Base-by-base conservation (phyloP, 30 jellyfish, hydroid and myxozoan species). In the Morbakka virulenta region DNA sequence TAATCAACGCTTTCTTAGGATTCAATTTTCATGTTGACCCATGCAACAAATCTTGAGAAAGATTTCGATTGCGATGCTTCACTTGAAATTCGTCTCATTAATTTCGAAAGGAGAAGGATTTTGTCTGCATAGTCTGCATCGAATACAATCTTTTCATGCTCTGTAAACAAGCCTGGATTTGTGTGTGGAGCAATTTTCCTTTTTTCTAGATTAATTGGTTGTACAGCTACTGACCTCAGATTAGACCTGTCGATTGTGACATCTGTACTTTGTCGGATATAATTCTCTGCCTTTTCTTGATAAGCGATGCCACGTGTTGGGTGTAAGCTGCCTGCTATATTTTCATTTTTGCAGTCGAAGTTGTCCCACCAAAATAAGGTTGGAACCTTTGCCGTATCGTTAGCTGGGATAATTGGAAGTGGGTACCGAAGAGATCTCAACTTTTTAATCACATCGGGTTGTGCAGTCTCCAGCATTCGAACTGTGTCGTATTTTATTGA, bases 231-330 rank as follows among this genome's bases (percentile, higher is more conserved):
- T n/a, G n/a, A n/a, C n/a, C n/a, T n/a, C n/a, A n/a, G n/a, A n/a
- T n/a, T n/a, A n/a, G n/a, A n/a, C n/a, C n/a, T n/a, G n/a, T n/a
- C n/a, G n/a, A n/a, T n/a, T n/a, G n/a, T n/a, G n/a, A n/a, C n/a
- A n/a, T n/a, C n/a, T n/a, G n/a, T n/a, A n/a, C n/a, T n/a, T n/a
- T n/a, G n/a, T n/a, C n/a, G n/a, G n/a, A n/a, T n/a, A n/a, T n/a
- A n/a, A n/a, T n/a, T n/a, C n/a, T n/a, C n/a, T n/a, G n/a, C n/a
- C n/a, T n/a, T 69, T 50, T 50, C 90, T 52, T 79, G 90, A 35
- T 66, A 79, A n/a, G 82, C 76, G n/a, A 41, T 26, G 52, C 90
- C 82, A 17, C 36, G 90, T 1, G 83, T 47, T 6, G 83, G 49
- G 50, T 71, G 83, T 47, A 71, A 53, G 31, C 80, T 24, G 17